Evolutionary conservation across 2,113 vertebrate species (phyloP).

Genomic region (Oncorhynchus tshawytscha): DNA sequence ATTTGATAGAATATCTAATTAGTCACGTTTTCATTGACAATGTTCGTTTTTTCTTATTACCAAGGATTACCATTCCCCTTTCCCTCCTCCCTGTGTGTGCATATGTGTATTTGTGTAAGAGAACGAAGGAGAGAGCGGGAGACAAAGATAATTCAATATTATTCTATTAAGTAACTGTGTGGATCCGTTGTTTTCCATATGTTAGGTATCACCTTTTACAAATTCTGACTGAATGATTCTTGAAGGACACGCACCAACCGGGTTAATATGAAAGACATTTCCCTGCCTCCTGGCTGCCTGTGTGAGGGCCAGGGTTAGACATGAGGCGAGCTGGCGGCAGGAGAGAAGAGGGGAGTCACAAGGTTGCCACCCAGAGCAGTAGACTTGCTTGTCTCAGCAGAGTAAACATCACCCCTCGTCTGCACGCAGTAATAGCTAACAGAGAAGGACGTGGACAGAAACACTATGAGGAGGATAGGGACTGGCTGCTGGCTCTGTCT

Average conservation of each 20-base stretch:
- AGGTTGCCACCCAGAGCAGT: constrained; percentile 74
- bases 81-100: constrained; percentile 2
- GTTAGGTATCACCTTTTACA: constrained; percentile 40
- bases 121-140: constrained; percentile 47
- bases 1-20: constrained; percentile 44
- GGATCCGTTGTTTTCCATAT: constrained; percentile 47
- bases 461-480: constrained; percentile 51
- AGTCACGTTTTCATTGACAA: constrained; percentile 42
- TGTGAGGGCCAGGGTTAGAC: constrained; percentile 54
- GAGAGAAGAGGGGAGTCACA: constrained; percentile 69
- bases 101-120: constrained; percentile 23
- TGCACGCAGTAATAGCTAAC: constrained; percentile 76
- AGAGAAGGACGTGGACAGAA: constrained; percentile 69
- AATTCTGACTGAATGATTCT: constrained; percentile 48
- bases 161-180: neutral
- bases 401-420: constrained; percentile 74
- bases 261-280: constrained; percentile 24
- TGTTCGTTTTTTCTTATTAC: constrained; percentile 42
- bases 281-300: neutral
- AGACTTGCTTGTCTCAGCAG: constrained; percentile 77
- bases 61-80: constrained; percentile 50
- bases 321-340: constrained; percentile 67
- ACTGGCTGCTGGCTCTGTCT: constrained; percentile 51
- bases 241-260: constrained; percentile 27
- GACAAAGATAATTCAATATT: too few relatives aligned